A percentile compares a stretch with the other conserved stretches of the same genome.
phyloP scores from a whole-genome alignment of 2,888 invertebrate species.

The Anthrax anthrax region DNA sequence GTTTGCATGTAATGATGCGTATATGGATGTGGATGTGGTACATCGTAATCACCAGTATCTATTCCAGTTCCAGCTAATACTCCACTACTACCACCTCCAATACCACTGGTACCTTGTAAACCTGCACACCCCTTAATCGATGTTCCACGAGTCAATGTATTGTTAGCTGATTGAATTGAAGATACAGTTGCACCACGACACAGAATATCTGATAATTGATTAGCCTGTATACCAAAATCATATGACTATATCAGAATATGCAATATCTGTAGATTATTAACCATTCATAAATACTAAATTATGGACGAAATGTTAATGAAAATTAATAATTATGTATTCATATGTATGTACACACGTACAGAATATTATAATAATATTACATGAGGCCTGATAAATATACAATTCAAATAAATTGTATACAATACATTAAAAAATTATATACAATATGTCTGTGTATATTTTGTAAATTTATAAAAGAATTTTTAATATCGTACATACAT shows the following conservation, averaged over 20 bases:
- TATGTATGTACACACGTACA: not conserved
- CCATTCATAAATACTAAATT: conserved; percentile 6
- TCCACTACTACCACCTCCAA: conserved; percentile 24
- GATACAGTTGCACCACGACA: conserved; percentile 35
- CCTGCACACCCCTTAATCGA: conserved; percentile 25
- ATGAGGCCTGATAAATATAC: too few species aligned
- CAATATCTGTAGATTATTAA: conserved; percentile 9
- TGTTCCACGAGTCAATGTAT: conserved; percentile 33
- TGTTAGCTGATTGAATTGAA: conserved; percentile 35
- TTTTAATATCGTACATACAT: too few species aligned
- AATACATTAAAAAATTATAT: too few species aligned
- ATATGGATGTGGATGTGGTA: conserved; percentile 36
- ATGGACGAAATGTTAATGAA: conserved; percentile 12
- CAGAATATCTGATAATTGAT: conserved; percentile 36
- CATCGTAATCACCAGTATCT: conserved; percentile 35
- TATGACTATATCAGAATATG: conserved; percentile 24
- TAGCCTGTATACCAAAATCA: conserved; percentile 36
- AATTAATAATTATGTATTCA: conserved; percentile 2
- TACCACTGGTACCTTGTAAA: conserved; percentile 14
- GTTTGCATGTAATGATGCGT: conserved; percentile 36
- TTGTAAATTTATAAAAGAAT: too few species aligned
- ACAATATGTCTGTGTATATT: too few species aligned
- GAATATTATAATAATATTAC: too few species aligned
- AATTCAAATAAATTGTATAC: too few species aligned
- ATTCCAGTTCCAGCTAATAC: conserved; percentile 30